A percentile compares a stretch with the other conserved stretches of the same genome.
These are phyloP conservation scores for Musca domestica DNA, from an alignment of 1,140 invertebrate genomes.

Conservation along the genomic window DNA sequence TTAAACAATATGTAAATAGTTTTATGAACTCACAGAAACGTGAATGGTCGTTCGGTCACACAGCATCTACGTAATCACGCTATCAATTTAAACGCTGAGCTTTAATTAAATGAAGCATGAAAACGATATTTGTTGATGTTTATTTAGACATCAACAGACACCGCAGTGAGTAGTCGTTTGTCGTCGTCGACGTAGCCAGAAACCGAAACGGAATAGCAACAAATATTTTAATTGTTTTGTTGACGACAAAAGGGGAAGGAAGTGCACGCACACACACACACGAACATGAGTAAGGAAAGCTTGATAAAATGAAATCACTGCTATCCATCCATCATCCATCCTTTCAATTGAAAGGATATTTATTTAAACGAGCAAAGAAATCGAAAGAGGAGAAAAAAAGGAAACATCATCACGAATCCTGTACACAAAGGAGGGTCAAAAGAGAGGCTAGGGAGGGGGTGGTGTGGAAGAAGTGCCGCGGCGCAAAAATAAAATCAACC, in stretches of 20 bases:
- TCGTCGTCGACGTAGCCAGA: too few species aligned
- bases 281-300: not conserved
- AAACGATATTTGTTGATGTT: conserved; percentile 1
- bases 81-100: too few species aligned
- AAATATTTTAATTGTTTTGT: conserved; percentile 15
- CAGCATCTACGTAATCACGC: too few species aligned
- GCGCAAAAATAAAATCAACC: too few species aligned
- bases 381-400: not conserved
- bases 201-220: not conserved
- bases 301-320: not conserved
- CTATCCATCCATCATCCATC: not conserved
- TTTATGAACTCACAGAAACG: too few species aligned
- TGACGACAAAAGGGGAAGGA: not conserved
- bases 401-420: not conserved
- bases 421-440: too few species aligned
- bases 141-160: not conserved
- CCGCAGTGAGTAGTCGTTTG: too few species aligned
- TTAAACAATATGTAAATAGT: too few species aligned
- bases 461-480: too few species aligned
- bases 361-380: not conserved
- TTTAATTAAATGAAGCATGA: conserved; percentile 13
- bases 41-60: too few species aligned
- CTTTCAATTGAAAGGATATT: not conserved
- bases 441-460: too few species aligned
- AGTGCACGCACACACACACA: not conserved